These are phyloP conservation scores for Otocyon megalotis DNA, from an alignment of 2,113 vertebrate genomes.

Conservation along the genomic window DNA sequence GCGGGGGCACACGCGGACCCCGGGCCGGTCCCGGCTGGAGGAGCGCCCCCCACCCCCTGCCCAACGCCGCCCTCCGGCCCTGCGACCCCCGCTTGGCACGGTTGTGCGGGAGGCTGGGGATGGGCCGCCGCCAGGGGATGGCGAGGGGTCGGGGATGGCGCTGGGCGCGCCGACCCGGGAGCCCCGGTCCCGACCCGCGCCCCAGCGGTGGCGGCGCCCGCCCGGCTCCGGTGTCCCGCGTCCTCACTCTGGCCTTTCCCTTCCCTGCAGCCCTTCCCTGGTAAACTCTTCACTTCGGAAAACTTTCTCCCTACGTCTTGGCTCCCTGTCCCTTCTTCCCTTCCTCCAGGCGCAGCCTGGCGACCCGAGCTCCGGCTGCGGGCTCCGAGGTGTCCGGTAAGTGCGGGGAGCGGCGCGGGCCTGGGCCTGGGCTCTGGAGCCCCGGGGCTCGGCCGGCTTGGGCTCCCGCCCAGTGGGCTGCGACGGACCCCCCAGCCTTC, in stretches of 20 bases:
- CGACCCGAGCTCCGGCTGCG: not conserved
- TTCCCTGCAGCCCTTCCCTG: not conserved
- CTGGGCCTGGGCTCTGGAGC: not conserved
- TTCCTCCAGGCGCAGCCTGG: not conserved
- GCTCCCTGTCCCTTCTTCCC: not conserved
- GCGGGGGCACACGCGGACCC: not conserved
- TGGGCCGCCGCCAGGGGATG: not conserved
- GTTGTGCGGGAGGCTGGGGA: not conserved
- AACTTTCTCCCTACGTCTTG: conserved; percentile 13
- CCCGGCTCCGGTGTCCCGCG: not conserved
- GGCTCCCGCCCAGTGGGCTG: not conserved
- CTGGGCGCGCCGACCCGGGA: not conserved
- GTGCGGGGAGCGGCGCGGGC: no score
- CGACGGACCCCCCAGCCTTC: not conserved
- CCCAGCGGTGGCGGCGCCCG: not conserved
- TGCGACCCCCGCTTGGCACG: not conserved
- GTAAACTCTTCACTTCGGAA: not conserved
- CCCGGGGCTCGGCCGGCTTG: not conserved
- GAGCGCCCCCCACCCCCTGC: not conserved
- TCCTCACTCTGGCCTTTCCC: not conserved
- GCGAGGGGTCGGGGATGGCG: not conserved
- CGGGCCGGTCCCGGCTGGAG: no score
- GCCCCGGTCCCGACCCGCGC: rapidly evolving
- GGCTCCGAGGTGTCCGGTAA: not conserved
- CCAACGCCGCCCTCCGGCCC: no score